Evolutionary conservation across 2,888 invertebrate genomes (phyloP), one percentile per base, ranked within the genome.

Genomic region (Megalurothrips usitatus): DNA sequence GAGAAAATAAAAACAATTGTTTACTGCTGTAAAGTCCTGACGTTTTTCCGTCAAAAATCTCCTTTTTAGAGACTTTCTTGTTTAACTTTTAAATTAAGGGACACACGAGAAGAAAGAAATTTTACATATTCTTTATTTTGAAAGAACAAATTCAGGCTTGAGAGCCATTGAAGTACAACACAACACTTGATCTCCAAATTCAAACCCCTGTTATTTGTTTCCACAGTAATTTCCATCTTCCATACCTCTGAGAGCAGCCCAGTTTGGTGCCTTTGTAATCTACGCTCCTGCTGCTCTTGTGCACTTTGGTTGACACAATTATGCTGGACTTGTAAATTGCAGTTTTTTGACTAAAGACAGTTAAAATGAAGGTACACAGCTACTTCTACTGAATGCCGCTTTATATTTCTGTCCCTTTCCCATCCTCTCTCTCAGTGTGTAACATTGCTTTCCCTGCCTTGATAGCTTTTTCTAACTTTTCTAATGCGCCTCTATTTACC

Each of bases 311-410:
- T 58, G 58, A 58, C 58, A 58, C 19, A 58, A 58, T 58, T 14
- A 58, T 58, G 58, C 58, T 43, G 34, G 34, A 43, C 34, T 43
- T 43, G 34, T 43, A 43, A 6, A 43, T 43, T 43, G 34, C 34
- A 43, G 34, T 43, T 43, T 43, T n/a, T 2, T 4, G 34, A 43
- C 34, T 43, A 43, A 58, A 19, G 58, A 75, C 68, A 75, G 8
- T 75, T 11, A 75, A 12, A 75, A 75, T 75, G 68, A 75, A 75
- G 68, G 68, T 75, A 75, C 17, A 58, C 58, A 19, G n/a, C n/a
- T 58, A 17, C 12, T 58, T 17, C 17, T 10, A 58, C 4, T 58
- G 58, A 58, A 58, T 58, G 58, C 58, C 1, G 19, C 58, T 19
- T 17, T 14, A 43, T 10, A 75, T 26, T 75, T 75, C 23, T 26